Conservation (phyloP, 2,113 vertebrate genomes). For the Sylvia atricapilla region DNA sequence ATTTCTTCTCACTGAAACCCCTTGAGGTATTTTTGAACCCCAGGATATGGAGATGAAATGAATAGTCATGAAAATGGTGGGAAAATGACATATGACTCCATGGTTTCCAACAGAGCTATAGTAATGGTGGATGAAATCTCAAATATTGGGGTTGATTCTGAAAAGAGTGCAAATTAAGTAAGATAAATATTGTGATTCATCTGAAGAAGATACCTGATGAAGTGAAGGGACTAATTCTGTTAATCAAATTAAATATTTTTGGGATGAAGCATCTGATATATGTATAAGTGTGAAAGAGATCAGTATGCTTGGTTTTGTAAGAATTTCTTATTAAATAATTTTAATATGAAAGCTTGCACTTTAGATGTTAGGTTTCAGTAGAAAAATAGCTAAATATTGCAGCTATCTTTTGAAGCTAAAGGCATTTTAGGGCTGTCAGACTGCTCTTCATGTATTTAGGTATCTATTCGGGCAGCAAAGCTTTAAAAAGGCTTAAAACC, state of each 20-base stretch:
- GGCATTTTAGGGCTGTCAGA: neutral
- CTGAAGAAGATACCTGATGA: neutral
- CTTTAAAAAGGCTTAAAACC: neutral
- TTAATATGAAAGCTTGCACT: neutral
- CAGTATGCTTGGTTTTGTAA: neutral
- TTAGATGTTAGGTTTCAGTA: neutral
- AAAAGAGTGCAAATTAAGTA: neutral
- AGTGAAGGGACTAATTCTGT: neutral
- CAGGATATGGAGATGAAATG: neutral
- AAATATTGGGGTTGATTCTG: neutral
- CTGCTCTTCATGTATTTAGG: neutral
- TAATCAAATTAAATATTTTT: neutral
- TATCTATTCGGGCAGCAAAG: neutral
- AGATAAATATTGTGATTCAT: neutral
- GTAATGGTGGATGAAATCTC: neutral
- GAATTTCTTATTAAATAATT: neutral
- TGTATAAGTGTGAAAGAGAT: neutral
- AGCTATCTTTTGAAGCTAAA: neutral
- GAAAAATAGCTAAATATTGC: neutral
- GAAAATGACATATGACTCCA: neutral
- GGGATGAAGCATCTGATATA: neutral
- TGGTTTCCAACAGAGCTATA: neutral
- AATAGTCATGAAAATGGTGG: neutral
- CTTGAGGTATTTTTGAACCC: neutral
- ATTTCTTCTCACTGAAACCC: neutral